Evolutionary conservation across 2,888 invertebrate genomes (phyloP).

Genomic region (Oligia strigilis): DNA sequence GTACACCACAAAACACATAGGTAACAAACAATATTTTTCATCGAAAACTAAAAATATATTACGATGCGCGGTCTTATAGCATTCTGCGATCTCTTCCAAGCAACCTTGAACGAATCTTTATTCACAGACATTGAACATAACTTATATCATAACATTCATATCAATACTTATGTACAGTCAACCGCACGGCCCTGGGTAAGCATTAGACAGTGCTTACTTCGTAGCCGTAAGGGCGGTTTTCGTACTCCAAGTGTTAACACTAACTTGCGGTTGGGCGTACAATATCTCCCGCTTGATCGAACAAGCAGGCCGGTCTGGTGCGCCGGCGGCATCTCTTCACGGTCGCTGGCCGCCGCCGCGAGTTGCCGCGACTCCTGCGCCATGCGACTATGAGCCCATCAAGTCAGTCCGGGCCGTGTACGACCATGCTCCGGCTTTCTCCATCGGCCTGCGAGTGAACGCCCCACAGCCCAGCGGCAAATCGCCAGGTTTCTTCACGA

Average conservation of each 20-base stretch:
- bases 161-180: conserved; percentile 28
- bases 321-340: conserved; percentile 95
- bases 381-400: conserved; percentile 96
- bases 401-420: conserved; percentile 91
- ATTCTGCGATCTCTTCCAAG: not conserved
- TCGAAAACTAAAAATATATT: not conserved
- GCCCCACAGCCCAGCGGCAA: conserved; percentile 84
- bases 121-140: conserved; percentile 18
- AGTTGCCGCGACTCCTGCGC: conserved; percentile 94
- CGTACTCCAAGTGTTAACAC: conserved; percentile 13
- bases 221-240: conserved; percentile 1
- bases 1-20: not conserved
- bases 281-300: conserved; percentile 58
- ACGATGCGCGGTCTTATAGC: not conserved
- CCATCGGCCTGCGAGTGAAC: conserved; percentile 91
- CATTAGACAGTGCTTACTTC: not conserved
- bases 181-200: not conserved
- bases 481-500: conserved; percentile 88
- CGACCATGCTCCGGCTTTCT: conserved; percentile 91
- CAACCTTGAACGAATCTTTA: not conserved
- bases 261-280: conserved; percentile 41
- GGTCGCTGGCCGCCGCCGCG: conserved; percentile 94
- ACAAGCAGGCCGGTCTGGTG: conserved; percentile 91
- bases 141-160: conserved; percentile 2
- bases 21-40: too few species aligned